Evolutionary conservation across 2,113 vertebrate species (phyloP).

Genomic region (Chinchilla lanigera): DNA sequence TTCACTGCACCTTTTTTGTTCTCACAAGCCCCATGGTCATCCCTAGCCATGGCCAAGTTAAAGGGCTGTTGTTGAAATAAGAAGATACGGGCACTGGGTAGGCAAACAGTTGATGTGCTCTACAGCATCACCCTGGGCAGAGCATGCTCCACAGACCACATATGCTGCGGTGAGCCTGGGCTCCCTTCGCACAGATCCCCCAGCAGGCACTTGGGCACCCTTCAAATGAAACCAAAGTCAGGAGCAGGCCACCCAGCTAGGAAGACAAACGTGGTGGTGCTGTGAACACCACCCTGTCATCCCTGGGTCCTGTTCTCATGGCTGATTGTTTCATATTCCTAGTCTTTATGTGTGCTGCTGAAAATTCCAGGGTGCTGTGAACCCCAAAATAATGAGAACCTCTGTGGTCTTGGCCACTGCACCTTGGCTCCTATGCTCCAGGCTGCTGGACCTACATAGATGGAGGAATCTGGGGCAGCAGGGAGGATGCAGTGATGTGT

Average conservation of each 20-base stretch:
- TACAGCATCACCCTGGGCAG: not conserved
- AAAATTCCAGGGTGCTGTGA: not conserved
- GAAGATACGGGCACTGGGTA: not conserved
- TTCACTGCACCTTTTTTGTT: not conserved
- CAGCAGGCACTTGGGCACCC: not conserved
- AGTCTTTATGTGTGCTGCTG: not conserved
- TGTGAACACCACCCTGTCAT: not conserved
- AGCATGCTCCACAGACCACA: not conserved
- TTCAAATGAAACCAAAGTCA: not conserved
- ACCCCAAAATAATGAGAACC: not conserved
- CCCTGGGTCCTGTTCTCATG: accelerated
- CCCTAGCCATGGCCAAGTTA: not conserved
- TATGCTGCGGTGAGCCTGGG: not conserved
- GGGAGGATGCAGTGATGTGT: not conserved
- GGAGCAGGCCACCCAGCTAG: not conserved
- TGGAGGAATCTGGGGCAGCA: not conserved
- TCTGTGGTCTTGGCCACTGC: not conserved
- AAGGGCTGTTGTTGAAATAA: not conserved
- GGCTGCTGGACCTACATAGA: not conserved
- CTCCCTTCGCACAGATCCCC: not conserved
- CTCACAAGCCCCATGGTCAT: not conserved
- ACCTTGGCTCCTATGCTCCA: not conserved
- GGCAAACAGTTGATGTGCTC: not conserved
- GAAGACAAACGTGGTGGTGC: not conserved
- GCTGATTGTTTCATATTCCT: no score